These are phyloP conservation scores for Melanerpes formicivorus DNA, from an alignment of 2,113 vertebrate species.

Conservation along the genomic window DNA sequence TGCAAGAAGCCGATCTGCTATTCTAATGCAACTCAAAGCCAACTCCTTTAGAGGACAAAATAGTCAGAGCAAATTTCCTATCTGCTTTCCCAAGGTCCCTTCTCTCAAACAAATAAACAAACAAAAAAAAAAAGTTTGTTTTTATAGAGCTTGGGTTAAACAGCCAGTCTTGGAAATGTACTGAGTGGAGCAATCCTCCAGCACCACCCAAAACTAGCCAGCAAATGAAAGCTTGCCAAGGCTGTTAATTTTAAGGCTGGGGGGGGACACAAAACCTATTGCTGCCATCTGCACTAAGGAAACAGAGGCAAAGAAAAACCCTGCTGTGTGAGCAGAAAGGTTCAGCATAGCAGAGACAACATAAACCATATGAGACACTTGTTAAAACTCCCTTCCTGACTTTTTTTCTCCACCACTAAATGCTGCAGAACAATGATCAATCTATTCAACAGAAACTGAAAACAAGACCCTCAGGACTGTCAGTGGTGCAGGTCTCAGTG, in stretches of 20 bases:
- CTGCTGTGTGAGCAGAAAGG: conserved; percentile 55
- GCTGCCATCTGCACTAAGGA: conserved; percentile 66
- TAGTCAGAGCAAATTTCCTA: not conserved
- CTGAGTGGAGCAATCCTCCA: conserved; percentile 55
- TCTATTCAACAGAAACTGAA: conserved; percentile 36
- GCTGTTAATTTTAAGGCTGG: conserved; percentile 43
- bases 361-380: conserved; percentile 60
- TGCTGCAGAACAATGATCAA: conserved; percentile 31
- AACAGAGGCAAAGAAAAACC: conserved; percentile 58
- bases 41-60: not conserved
- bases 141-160: conserved; percentile 46
- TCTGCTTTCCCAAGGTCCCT: conserved; percentile 58
- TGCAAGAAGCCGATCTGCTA: conserved; percentile 28
- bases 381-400: conserved; percentile 28
- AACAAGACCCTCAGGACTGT: conserved; percentile 40
- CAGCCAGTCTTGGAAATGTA: conserved; percentile 53
- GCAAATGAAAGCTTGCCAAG: conserved; percentile 40
- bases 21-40: conserved; percentile 33
- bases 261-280: conserved; percentile 54
- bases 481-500: conserved; percentile 28
- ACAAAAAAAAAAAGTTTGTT: conserved; percentile 14
- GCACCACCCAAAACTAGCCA: conserved; percentile 63
- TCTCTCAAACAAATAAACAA: conserved; percentile 58
- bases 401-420: conserved; percentile 24
- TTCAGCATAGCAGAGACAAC: conserved; percentile 57